phyloP scores from a whole-genome alignment of 2,113 vertebrate genomes.

The Gyps fulvus region DNA sequence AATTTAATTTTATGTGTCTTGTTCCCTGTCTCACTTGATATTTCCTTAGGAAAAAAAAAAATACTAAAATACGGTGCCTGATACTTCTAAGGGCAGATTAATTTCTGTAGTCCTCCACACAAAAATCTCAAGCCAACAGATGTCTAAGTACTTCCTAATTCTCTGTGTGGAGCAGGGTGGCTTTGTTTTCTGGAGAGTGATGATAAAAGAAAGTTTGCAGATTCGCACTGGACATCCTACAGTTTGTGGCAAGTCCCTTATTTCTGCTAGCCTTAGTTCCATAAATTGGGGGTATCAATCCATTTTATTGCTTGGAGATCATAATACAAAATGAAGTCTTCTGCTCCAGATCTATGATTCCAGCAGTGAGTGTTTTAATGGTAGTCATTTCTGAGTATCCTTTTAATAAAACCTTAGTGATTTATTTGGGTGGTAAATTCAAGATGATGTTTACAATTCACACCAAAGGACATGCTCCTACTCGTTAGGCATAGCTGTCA shows the following conservation, averaged over 20 bases:
- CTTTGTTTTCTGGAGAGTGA: not conserved
- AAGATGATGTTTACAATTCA: not conserved
- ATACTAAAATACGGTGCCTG: not conserved
- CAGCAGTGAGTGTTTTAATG: not conserved
- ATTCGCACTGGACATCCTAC: not conserved
- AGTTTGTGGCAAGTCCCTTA: not conserved
- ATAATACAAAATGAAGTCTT: not conserved
- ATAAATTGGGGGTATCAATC: fast-evolving
- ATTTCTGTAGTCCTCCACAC: not conserved
- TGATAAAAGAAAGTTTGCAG: not conserved
- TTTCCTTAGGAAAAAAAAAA: not conserved
- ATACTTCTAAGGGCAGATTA: not conserved
- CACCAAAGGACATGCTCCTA: fast-evolving
- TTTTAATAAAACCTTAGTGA: not conserved
- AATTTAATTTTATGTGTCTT: not conserved
- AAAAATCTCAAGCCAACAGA: not conserved
- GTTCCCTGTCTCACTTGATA: not conserved
- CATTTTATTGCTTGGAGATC: not conserved
- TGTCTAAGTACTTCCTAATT: not conserved
- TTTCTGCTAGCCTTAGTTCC: not conserved
- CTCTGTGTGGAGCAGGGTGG: not conserved
- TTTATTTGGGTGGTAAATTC: not conserved
- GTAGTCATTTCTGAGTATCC: not conserved
- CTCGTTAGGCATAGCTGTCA: not conserved
- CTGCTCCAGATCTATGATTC: not conserved